Base-by-base conservation (phyloP, 2,888 invertebrate genomes). In the Philopedon plagiatum region DNA sequence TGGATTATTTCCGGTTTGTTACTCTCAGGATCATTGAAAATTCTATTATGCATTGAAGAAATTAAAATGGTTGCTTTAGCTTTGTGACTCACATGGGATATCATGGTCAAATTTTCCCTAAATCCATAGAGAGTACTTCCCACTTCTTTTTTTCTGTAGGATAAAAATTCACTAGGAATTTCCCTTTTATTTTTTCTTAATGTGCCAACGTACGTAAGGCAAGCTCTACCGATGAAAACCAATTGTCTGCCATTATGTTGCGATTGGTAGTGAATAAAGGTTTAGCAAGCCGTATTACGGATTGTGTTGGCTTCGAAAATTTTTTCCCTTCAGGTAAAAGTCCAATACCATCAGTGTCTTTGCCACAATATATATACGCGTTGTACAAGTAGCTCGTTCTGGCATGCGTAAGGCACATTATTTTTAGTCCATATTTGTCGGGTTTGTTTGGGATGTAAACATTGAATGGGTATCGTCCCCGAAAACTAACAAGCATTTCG, bases 371-470 rank as follows among this genome's bases (percentile, higher is more conserved):
- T 8, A 61, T 61, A 23, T 41, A 61, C 5, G 34, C 19, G 37
- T 58, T 61, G 15, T 37, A 41, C n/a, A 61, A 9, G 15, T 61
- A 61, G 2, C 34, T 32, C 1, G 19, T 68, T 21, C 51, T 32
- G 5, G 68, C 61, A 51, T 68, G 62, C 8, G 68, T 49, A n/a
- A 68, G 23, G 34, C 46, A 46, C 49, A 41, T 37, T 23, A 70
- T 19, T 29, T 70, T 70, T 5, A 70, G 7, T 11, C 51, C 58
- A 58, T 29, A n/a, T n/a, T n/a, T n/a, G n/a, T n/a, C n/a, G n/a
- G n/a, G n/a, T n/a, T n/a, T n/a, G n/a, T n/a, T n/a, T 9, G 56
- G 64, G 46, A 70, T 64, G 19, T 64, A 70, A n/a, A 70, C 46
- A 19, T 34, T 32, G 19, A 15, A 56, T 56, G 29, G 15, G n/a